Base-by-base conservation (phyloP, 1,140 invertebrate species). In the Argopecten irradians region DNA sequence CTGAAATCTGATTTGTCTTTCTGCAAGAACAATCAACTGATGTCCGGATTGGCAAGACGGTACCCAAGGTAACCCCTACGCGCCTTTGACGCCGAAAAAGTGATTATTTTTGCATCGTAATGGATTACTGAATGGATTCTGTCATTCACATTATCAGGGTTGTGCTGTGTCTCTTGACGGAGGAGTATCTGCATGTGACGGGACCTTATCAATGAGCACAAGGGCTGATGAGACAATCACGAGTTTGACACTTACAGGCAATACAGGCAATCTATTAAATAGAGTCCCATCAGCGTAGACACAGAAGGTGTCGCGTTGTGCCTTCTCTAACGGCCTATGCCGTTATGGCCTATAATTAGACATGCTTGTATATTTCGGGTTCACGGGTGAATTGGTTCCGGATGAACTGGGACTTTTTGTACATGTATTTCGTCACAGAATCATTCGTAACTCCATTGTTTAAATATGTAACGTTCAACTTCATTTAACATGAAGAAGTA, bases 1-100 rank as follows among this genome's bases (percentile, higher is more conserved):
- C 55, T 28, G 55, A 28, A 28, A 28, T 71, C 55, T 22, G 14
- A 28, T 71, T 71, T 11, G 55, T 71, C 55, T 28, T 71, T 71
- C 55, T 71, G 55, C 55, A 71, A 28, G 55, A 71, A 71, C 55
- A 71, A 71, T 71, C 55, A 71, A 28, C 55, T 71, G 55, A n/a
- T 71, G 55, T 71, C 55, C 55, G 28, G 55, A 71, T 28, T n/a
- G 55, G 55, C 28, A n/a, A n/a, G 55, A 28, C 8, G 55, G 55
- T 71, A 71, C 16, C n/a, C 55, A 71, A 71, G 55, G 55, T 28
- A 22, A 28, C 55, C n/a, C 5, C 5, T 5, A 71, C 55, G 13
- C 0, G n/a, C 28, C 55, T 71, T 28, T 71, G 55, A 71, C 55
- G 55, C 55, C 28, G 55, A 71, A 28, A 71, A n/a, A 2, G 55